Evolutionary conservation across 1,140 invertebrate genomes (phyloP), one percentile per base, ranked within the genome.

Genomic region (Aradophagus sp.): DNA sequence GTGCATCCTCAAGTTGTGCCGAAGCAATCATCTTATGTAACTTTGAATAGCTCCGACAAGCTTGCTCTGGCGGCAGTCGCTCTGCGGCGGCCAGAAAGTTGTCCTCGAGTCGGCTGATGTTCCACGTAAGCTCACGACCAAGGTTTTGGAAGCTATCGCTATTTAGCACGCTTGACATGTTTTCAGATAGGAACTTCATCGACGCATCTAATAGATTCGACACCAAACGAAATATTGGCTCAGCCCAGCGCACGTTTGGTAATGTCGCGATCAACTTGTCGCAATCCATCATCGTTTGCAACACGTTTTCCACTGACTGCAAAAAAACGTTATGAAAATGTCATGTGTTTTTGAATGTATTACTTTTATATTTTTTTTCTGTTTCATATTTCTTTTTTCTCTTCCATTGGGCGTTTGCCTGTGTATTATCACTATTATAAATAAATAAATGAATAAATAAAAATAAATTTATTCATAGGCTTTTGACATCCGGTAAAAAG

Each of bases 181-280:
- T 91, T 36, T 90, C 89, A 0, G 89, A 87, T 23, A 90, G 84
- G 72, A 87, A 92, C 73, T 88, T 87, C 63, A 92, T 87, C 20
- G 89, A 89, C 0, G 89, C 87, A 58, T 92, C 91, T 8, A 91
- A 76, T 1, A 93, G 86, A 77, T 90, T 90, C 2, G 90, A 87
- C 5, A 90, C 89, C 44, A 92, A 80, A 63, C 88, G 86, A 63
- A 89, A 89, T 17, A 93, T 88, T 11, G 91, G 88, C 42, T 91
- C 90, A 5, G 91, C 90, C 92, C 92, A 93, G 39, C 91, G 87
- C 10, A 91, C 89, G 67, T 89, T 88, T 3, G 91, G 90, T 16
- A 93, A 79, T 13, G 89, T 89, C 12, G 89, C 88, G 23, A 92
- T 76, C 0, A 93, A 75, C 74, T 91, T 89, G 71, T 93, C 91